phyloP scores from a whole-genome alignment of 1,140 invertebrate species.

The Rhysida immarginata region DNA sequence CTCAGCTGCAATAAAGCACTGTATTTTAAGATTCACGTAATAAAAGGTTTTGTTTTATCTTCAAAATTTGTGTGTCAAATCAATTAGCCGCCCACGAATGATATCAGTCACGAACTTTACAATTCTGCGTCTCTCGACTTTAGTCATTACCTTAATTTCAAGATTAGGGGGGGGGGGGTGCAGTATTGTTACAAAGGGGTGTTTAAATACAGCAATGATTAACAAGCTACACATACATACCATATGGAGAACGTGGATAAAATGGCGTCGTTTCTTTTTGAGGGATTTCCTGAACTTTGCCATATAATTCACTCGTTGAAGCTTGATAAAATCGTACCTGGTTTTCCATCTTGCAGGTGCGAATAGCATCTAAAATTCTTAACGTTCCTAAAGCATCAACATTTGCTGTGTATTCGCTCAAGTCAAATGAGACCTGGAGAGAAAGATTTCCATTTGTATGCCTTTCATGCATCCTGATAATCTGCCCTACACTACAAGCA shows the following conservation, averaged over 20 bases:
- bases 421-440: conserved; percentile 73
- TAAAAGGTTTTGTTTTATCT: too few species aligned
- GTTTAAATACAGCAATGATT: too few species aligned
- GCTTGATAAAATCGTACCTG: conserved; percentile 91
- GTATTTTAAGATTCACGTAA: too few species aligned
- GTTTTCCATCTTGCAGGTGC: conserved; percentile 75
- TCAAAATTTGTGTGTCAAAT: too few species aligned
- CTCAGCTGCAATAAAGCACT: too few species aligned
- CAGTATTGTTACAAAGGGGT: too few species aligned
- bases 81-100: too few species aligned
- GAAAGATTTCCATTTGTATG: conserved; percentile 1
- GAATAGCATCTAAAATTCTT: conserved; percentile 83
- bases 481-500: background rate
- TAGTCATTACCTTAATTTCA: too few species aligned
- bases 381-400: conserved; percentile 97
- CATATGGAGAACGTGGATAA: conserved; percentile 98
- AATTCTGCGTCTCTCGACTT: too few species aligned
- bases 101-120: too few species aligned
- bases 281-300: conserved; percentile 91
- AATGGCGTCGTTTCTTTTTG: conserved; percentile 97
- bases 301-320: conserved; percentile 95
- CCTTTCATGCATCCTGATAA: background rate
- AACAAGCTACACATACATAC: conserved; percentile 44
- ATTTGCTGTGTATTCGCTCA: conserved; percentile 98
- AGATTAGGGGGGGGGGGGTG: too few species aligned